Base-by-base conservation (phyloP, 2,797 vertebrate genomes). In the Garrulus glandarius region DNA sequence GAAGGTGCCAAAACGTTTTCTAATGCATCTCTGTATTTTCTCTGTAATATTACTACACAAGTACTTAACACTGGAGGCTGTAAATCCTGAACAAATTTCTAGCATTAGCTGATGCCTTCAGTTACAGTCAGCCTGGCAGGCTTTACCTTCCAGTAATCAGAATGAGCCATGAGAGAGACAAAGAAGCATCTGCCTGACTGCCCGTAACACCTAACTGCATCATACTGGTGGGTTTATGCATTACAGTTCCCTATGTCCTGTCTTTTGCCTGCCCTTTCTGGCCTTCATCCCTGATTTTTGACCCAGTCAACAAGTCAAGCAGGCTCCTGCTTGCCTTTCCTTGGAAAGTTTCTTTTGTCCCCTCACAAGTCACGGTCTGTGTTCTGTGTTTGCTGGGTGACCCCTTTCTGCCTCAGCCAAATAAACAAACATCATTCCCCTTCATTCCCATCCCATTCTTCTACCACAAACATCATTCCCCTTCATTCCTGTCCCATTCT, bases 171-270 rank as follows among this genome's bases (percentile, higher is more conserved):
- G 11, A 82, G n/a, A 75, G 22, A 76, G 8, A 72, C 11, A 83
- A 63, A 13, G 60, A 89, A 82, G 39, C 3, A 2, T 26, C 39
- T 55, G 6, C 0, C 1, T 1, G 16, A 37, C 63, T 70, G 63
- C 30, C 56, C 26, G 0, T 8, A 92, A 70, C 19, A 26, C 0
- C 0, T 39, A 64, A 65, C 56, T 32, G 12, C 3, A 1, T 36
- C 60, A 64, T 30, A 32, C 12, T 49, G 56, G 29, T 29, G 77
- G 37, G 47, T 85, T 56, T 61, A 52, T 6, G 6, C 37, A 16
- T n/a, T 17, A 20, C 11, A 44, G 24, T n/a, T 88, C 60, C 29
- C 44, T 15, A 3, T 36, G 47, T 32, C 41, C n/a, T 41, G 61
- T 49, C 43, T 84, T 75, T 65, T 75, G 27, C 15, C 32, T 75